phyloP scores from a whole-genome alignment of 2,888 invertebrate genomes.

The Gymnocheta viridis region DNA sequence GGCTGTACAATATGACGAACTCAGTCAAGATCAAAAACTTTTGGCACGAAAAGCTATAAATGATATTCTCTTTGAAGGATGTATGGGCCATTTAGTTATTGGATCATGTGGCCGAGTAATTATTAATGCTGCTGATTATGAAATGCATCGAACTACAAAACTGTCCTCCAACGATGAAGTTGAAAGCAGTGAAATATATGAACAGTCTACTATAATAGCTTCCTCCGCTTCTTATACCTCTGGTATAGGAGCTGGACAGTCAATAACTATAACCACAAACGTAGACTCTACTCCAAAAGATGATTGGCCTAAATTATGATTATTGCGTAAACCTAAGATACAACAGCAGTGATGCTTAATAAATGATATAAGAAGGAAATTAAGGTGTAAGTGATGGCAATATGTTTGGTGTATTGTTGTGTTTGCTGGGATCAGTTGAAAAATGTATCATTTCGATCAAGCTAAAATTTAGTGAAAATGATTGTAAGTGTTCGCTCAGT shows the following conservation, averaged over 20 bases:
- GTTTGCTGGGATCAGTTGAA: no score
- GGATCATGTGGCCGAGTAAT: constrained; percentile 48
- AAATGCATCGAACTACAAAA: neutral
- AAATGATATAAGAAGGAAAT: neutral
- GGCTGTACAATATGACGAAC: constrained; percentile 79
- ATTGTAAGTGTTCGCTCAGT: no score
- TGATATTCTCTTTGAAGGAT: constrained; percentile 78
- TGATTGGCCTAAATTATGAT: constrained; percentile 57
- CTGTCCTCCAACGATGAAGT: constrained; percentile 13
- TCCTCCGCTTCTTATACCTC: constrained; percentile 13
- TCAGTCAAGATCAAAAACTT: constrained; percentile 75
- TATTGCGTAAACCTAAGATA: constrained; percentile 6
- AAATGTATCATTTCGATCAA: no score
- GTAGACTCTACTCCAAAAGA: neutral
- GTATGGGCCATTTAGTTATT: constrained; percentile 76
- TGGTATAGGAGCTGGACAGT: neutral
- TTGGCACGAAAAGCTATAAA: constrained; percentile 78
- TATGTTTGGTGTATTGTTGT: no score
- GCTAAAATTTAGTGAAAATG: no score
- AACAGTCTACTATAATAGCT: constrained; percentile 11
- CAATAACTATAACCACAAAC: neutral
- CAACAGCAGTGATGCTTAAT: neutral
- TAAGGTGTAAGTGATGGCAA: no score
- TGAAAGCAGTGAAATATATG: constrained; percentile 58
- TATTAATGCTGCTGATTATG: constrained; percentile 6